These are phyloP conservation scores for Canis aureus DNA, from an alignment of 2,113 vertebrate species.

Conservation along the genomic window DNA sequence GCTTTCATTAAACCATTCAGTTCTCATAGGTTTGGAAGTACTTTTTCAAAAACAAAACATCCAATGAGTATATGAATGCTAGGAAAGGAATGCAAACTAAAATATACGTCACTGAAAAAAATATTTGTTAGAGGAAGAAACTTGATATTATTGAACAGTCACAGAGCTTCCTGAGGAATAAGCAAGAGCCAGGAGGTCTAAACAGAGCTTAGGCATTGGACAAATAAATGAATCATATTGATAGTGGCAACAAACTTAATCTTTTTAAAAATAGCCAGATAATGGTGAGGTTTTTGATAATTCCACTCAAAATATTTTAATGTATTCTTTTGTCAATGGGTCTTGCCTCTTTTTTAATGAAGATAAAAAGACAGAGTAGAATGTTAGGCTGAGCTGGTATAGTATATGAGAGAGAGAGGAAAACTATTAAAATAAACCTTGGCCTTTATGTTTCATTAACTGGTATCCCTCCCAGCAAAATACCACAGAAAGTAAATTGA, in stretches of 20 bases:
- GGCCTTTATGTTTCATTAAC: not conserved
- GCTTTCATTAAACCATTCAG: not conserved
- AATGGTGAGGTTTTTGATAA: not conserved
- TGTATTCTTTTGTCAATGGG: not conserved
- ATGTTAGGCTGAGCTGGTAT: not conserved
- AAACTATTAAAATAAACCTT: not conserved
- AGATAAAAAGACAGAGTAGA: not conserved
- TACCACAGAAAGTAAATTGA: not conserved
- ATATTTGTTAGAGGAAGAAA: not conserved
- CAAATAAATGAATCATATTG: not conserved
- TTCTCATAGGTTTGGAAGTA: not conserved
- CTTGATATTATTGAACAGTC: not conserved
- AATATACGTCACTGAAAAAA: not conserved
- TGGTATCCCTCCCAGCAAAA: not conserved
- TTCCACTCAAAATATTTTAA: not conserved
- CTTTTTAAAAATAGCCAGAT: not conserved
- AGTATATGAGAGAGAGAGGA: not conserved
- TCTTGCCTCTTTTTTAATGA: not conserved
- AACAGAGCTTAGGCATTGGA: not conserved
- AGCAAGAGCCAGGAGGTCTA: not conserved
- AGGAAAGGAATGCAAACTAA: not conserved
- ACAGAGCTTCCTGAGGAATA: not conserved
- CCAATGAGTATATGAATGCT: not conserved
- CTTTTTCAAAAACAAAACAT: not conserved
- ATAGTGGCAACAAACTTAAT: not conserved